A percentile compares a stretch with the other conserved stretches of the same genome.
These are phyloP conservation scores for Zaprionus lineosus DNA, from an alignment of 2,888 invertebrate genomes.

Conservation along the genomic window DNA sequence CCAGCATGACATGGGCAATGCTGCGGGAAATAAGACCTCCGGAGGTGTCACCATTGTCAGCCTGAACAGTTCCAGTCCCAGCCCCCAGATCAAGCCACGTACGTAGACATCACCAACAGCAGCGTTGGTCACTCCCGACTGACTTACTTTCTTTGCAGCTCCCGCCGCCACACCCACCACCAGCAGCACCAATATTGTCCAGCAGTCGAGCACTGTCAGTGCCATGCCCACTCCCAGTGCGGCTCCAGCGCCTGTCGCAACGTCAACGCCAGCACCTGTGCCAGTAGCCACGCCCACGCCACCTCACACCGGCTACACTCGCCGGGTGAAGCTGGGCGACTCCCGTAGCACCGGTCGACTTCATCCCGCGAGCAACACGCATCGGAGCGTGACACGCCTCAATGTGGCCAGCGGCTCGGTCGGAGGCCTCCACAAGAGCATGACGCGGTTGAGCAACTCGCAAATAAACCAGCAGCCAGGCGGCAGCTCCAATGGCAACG, in stretches of 20 bases:
- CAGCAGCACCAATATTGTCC: conserved; percentile 27
- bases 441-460: conserved; percentile 91
- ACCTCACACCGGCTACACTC: conserved; percentile 84
- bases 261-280: conserved; percentile 50
- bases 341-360: conserved; percentile 90
- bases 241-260: conserved; percentile 41
- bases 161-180: conserved; percentile 34
- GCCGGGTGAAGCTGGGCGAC: conserved; percentile 87
- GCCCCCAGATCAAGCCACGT: conserved; percentile 76
- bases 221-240: conserved; percentile 40
- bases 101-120: conserved; percentile 20
- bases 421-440: conserved; percentile 91
- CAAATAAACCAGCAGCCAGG: conserved; percentile 86
- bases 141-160: conserved; percentile 4
- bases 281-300: conserved; percentile 75
- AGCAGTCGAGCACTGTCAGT: conserved; percentile 24
- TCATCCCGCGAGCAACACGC: conserved; percentile 87
- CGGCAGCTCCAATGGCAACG: conserved; percentile 81
- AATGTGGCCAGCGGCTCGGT: conserved; percentile 90
- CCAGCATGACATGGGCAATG: conserved; percentile 84
- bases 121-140: background rate
- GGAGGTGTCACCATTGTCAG: conserved; percentile 92
- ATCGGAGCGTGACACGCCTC: conserved; percentile 90
- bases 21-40: conserved; percentile 86
- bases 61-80: conserved; percentile 85